Conservation (phyloP, 1,140 invertebrate genomes). For the Leptinotarsa texana region DNA sequence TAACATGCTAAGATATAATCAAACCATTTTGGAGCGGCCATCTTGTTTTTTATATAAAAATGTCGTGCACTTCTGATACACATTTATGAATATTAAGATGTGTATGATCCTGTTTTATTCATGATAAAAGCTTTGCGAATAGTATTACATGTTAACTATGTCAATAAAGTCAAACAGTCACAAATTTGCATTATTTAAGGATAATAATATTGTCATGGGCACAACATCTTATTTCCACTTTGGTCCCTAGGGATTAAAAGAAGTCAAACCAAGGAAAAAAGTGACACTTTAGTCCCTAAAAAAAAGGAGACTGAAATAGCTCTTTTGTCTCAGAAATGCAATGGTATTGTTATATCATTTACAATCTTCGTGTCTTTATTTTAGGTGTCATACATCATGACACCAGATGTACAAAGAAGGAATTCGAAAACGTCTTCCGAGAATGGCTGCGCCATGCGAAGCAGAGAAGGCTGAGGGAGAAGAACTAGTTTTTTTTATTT, state of each 20-base stretch:
- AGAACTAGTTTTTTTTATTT: too few species aligned
- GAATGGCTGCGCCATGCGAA: background rate
- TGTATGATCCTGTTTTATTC: background rate
- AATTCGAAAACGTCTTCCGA: background rate
- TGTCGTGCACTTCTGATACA: background rate
- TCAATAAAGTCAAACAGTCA: too few species aligned
- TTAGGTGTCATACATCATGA: background rate
- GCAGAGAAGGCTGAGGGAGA: background rate
- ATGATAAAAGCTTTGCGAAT: too few species aligned
- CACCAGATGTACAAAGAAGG: background rate
- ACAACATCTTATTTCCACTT: background rate
- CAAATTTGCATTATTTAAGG: background rate
- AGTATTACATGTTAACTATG: too few species aligned
- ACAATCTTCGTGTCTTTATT: background rate
- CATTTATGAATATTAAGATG: too few species aligned
- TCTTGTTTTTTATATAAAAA: too few species aligned
- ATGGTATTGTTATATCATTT: conserved; percentile 1
- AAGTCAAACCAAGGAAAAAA: background rate
- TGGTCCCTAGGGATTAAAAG: background rate
- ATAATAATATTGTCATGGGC: background rate
- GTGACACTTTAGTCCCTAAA: background rate
- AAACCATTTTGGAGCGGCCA: too few species aligned
- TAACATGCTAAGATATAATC: too few species aligned
- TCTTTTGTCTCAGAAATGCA: background rate
- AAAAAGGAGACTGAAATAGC: background rate